A percentile compares a stretch with the other conserved stretches of the same genome.
phyloP scores from a whole-genome alignment of 2,113 vertebrate genomes.

The Misgurnus anguillicaudatus region DNA sequence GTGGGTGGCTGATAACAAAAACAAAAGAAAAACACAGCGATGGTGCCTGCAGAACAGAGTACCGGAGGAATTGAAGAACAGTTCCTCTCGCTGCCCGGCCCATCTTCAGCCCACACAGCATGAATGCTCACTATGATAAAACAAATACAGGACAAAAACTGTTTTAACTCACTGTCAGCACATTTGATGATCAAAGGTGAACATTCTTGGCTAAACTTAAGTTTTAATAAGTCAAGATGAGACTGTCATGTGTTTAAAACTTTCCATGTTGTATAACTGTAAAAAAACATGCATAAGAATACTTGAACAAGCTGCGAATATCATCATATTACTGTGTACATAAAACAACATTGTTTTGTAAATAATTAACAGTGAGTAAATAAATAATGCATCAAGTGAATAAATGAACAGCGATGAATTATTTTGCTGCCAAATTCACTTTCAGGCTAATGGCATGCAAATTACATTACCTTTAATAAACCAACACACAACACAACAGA shows the following conservation, averaged over 20 bases:
- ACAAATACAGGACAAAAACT: constrained; percentile 7
- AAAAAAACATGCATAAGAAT: not conserved
- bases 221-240: not conserved
- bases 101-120: not conserved
- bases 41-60: constrained; percentile 6
- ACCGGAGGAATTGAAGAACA: constrained; percentile 73
- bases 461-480: constrained; percentile 47
- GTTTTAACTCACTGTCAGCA: constrained; percentile 6
- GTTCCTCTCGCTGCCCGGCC: constrained; percentile 67
- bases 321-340: not conserved
- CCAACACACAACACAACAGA: constrained; percentile 42
- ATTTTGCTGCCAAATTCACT: constrained; percentile 2
- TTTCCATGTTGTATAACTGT: not conserved
- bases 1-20: not conserved
- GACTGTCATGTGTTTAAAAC: not conserved
- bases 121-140: constrained; percentile 28
- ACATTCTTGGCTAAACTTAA: not conserved
- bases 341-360: not conserved
- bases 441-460: constrained; percentile 38
- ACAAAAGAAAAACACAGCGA: not conserved
- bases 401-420: not conserved
- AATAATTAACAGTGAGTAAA: not conserved
- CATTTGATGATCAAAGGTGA: constrained; percentile 17
- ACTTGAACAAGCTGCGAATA: not conserved
- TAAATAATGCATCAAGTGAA: not conserved